Conservation (phyloP, 2,113 vertebrate genomes). For the Nothoprocta pentlandii region DNA sequence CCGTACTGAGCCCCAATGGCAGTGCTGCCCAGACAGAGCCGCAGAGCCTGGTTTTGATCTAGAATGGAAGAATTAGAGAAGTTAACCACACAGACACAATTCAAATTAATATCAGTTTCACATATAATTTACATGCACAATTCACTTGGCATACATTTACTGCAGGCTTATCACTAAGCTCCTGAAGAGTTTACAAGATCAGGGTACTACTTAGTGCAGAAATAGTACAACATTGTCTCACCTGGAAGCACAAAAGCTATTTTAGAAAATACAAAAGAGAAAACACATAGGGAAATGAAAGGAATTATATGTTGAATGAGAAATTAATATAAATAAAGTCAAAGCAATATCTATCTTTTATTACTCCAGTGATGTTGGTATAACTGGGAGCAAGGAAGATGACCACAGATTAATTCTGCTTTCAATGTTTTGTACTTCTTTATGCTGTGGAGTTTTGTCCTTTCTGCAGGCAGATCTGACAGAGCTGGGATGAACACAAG, state of each 20-base stretch:
- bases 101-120: not conserved
- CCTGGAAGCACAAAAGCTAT: not conserved
- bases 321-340: not conserved
- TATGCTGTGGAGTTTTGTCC: not conserved
- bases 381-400: not conserved
- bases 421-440: not conserved
- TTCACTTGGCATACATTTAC: not conserved
- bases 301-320: not conserved
- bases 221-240: not conserved
- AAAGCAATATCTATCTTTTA: not conserved
- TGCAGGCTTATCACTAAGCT: not conserved
- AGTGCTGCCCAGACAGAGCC: constrained; percentile 93
- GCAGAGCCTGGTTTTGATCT: constrained; percentile 96
- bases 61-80: not conserved
- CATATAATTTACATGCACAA: not conserved
- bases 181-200: not conserved
- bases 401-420: not conserved
- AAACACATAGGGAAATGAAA: not conserved
- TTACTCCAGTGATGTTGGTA: not conserved
- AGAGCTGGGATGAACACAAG: rapidly evolving
- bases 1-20: constrained; percentile 94
- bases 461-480: not conserved
- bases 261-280: not conserved
- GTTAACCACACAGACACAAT: not conserved
- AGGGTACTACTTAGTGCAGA: not conserved